phyloP scores from a whole-genome alignment of 2,888 invertebrate genomes.

The Brachypalpus laphriformis region DNA sequence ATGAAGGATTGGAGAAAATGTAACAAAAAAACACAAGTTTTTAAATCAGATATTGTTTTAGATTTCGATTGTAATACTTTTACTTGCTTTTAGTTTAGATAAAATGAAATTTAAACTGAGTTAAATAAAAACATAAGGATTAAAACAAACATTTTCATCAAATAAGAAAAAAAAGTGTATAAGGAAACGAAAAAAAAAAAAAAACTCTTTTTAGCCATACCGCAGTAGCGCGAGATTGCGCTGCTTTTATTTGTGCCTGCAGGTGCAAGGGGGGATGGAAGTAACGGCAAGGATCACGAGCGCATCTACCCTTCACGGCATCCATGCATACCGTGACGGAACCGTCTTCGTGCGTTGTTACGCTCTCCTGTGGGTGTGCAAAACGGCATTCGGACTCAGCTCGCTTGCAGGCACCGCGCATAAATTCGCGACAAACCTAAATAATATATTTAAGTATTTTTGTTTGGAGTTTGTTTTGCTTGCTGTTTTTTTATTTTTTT shows the following conservation, averaged over 20 bases:
- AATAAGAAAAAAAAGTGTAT: conserved; percentile 41
- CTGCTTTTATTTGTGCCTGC: conserved; percentile 99
- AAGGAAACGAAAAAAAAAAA: conserved; percentile 65
- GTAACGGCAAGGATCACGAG: conserved; percentile 99
- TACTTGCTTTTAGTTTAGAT: background rate
- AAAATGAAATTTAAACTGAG: background rate
- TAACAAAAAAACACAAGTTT: background rate
- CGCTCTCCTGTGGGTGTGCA: conserved; percentile 99
- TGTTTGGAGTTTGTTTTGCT: conserved; percentile 66
- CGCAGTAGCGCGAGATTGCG: conserved; percentile 96
- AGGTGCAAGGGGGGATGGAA: conserved; percentile 99
- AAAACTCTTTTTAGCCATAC: conserved; percentile 85
- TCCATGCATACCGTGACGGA: conserved; percentile 99
- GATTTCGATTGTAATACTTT: background rate
- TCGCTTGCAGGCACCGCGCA: conserved; percentile 99
- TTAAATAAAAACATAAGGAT: conserved; percentile 23
- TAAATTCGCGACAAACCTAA: conserved; percentile 99
- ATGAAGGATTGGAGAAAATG: background rate
- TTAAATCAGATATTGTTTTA: background rate
- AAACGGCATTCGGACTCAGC: conserved; percentile 99
- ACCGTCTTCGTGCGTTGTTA: conserved; percentile 98
- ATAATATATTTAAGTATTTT: conserved; percentile 75
- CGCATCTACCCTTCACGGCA: conserved; percentile 99
- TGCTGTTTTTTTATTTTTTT: conserved; percentile 64
- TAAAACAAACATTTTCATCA: conserved; percentile 30